Base-by-base conservation (phyloP, 2,113 vertebrate species). In the Noctilio leporinus region DNA sequence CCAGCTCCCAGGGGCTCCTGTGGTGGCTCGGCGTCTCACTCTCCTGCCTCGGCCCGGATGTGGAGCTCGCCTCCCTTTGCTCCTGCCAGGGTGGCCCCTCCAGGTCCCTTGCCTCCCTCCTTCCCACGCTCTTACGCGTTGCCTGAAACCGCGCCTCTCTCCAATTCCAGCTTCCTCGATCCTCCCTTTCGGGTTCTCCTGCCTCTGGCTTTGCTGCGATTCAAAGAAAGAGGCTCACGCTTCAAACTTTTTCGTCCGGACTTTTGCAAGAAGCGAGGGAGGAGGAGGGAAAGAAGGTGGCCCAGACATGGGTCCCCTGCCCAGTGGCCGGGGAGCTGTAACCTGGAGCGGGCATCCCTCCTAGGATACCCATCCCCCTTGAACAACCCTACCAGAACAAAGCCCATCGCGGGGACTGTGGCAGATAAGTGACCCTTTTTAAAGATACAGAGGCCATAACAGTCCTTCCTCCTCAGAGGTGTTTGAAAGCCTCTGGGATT, bases 261-360 rank as follows among this genome's bases (percentile, higher is more conserved):
- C 55, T 70, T 86, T 51, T 16, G 10, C 28, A 14, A 69, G 93
- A 19, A 78, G 89, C 43, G 7, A 35, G 35, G 91, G 78, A 24
- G n/a, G 8, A 4, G 51, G 88, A 3, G 59, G 88, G 40, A 28
- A 2, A 45, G 45, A 10, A 16, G 45, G 73, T 28, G 51, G 40
- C 45, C 35, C 26, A 3, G 40, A 4, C 33, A 26, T 38, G 59
- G 45, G 87, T n/a, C 26, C 7, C 87, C 64, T 22, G 51, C 3
- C 38, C 69, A 93, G 78, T 5, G 86, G 93, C 20, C 81, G 70
- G 51, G 24, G 11, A 89, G 94, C 65, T 70, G 97, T 95, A 96
- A 98, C 98, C 98, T 96, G 95, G 93, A 95, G 72, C 57, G 20
- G 94, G 93, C 95, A 49, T 75, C 91, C 67, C 95, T n/a, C 78